Evolutionary conservation across 2,888 invertebrate genomes (phyloP), one percentile per base, ranked within the genome.

Genomic region (Melieria picta): DNA sequence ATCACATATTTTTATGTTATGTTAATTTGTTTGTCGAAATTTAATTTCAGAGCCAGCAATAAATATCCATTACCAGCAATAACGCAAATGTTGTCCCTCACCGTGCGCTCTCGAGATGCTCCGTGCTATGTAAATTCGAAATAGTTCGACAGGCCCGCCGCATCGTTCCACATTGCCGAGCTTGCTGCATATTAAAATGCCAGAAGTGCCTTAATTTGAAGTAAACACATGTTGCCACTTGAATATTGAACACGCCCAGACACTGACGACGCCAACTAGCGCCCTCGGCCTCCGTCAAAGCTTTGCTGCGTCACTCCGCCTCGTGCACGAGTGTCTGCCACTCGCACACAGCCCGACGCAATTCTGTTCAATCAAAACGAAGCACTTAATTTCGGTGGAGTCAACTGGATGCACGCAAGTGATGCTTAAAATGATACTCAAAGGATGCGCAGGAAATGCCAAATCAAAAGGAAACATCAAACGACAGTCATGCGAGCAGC

Each of bases 401-500:
- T 42, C n/a, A 60, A 60, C 4, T 5, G 4, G 43, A 11, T 10
- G n/a, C 11, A 60, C 11, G 46, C 62, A 46, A 43, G n/a, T 46
- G 45, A 62, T 11, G 48, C 4, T n/a, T 47, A 7, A 45, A 47
- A 46, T 9, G 13, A 62, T 13, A 30, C n/a, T 43, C 62, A 62
- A 57, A 57, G 57, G 57, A 57, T 57, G 16, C 7, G 16, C 57
- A 57, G 13, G 57, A 57, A 57, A 57, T 57, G 57, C 57, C 57
- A 57, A 57, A 57, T 57, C 57, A 57, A 57, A 57, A 57, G 57
- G 57, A 57, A 57, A 57, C 57, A 57, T 57, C 57, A 57, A 57
- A 57, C 57, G 57, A 52, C 52, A 30, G 30, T 30, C 30, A 30
- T 30, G 30, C 30, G 3, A 30, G 30, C 30, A 30, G 30, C 30